These are phyloP conservation scores for Brachionus angularis DNA, from an alignment of 1,140 invertebrate genomes.

Conservation along the genomic window DNA sequence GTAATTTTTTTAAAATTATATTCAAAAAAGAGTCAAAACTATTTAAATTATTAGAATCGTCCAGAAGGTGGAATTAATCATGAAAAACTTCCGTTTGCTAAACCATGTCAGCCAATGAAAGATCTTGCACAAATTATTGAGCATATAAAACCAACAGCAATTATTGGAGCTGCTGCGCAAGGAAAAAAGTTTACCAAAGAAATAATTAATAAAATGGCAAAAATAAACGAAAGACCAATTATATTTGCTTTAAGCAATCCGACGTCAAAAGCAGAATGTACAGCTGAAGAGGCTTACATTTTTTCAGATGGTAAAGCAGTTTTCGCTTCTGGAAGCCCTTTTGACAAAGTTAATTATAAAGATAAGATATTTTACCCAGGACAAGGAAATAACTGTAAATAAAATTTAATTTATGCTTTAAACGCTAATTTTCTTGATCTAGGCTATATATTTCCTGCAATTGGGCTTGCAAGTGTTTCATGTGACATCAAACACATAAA, in stretches of 20 bases:
- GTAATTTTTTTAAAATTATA: constrained; percentile 33
- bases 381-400: constrained; percentile 54
- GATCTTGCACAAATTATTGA: constrained; percentile 73
- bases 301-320: constrained; percentile 46
- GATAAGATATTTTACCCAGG: constrained; percentile 52
- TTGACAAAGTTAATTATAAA: constrained; percentile 49
- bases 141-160: constrained; percentile 73
- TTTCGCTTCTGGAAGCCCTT: constrained; percentile 58
- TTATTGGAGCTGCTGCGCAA: constrained; percentile 84
- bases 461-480: constrained; percentile 53
- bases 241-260: constrained; percentile 94
- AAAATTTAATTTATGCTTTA: not conserved
- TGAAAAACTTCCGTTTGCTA: constrained; percentile 76
- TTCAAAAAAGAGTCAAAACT: not conserved
- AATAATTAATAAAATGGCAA: constrained; percentile 77
- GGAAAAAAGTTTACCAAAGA: constrained; percentile 79
- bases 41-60: constrained; percentile 19
- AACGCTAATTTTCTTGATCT: not conserved
- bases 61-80: constrained; percentile 54
- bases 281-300: constrained; percentile 74
- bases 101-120: constrained; percentile 72
- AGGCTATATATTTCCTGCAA: constrained; percentile 58
- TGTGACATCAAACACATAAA: constrained; percentile 53
- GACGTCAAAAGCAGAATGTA: constrained; percentile 91
- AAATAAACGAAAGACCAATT: constrained; percentile 77